Base-by-base conservation (phyloP, 2,113 vertebrate genomes). In the Hippocampus guttulatus region DNA sequence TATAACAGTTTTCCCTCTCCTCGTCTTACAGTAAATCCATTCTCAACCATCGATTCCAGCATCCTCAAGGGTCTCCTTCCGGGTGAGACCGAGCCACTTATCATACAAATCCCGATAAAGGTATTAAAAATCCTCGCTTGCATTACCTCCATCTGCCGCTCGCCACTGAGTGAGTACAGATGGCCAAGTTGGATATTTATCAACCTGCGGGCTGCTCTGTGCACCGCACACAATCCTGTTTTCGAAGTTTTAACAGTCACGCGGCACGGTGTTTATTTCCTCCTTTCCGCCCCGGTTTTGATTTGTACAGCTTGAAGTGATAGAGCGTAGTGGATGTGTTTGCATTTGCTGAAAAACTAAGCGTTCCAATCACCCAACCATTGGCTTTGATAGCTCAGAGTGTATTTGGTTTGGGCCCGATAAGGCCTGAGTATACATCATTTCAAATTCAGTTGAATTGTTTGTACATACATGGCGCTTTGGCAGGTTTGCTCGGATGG, bases 21-120 rank as follows among this genome's bases (percentile, higher is more conserved):
- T 38, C 69, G n/a, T 83, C 76, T 79, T 66, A 72, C 79, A 80
- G 81, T 90, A 90, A 91, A 91, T 88, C 88, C 83, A 68, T 85
- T 83, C 85, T 88, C 88, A 88, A 88, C 83, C 85, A 88, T 88
- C 73, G 80, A 91, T 89, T 90, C 76, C 21, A 69, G 70, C 80
- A 79, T 88, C 85, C 88, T 91, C 88, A 76, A 79, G 83, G 75
- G 82, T 73, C 78, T 78, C 69, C 51, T 81, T 78, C 67, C 27
- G 51, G 68, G 69, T 77, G 67, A 85, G 74, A 71, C 81, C 66
- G 61, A 66, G 76, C 55, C 74, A 86, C 89, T 91, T 91, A 90
- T 91, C 89, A 84, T 49, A 67, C 88, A 92, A 91, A 91, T 90
- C 88, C 84, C 73, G 90, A 90, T 38, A 91, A 91, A 88, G 74